Evolutionary conservation across 2,113 vertebrate species (phyloP).

Genomic region (Apistogramma diplotaenia): DNA sequence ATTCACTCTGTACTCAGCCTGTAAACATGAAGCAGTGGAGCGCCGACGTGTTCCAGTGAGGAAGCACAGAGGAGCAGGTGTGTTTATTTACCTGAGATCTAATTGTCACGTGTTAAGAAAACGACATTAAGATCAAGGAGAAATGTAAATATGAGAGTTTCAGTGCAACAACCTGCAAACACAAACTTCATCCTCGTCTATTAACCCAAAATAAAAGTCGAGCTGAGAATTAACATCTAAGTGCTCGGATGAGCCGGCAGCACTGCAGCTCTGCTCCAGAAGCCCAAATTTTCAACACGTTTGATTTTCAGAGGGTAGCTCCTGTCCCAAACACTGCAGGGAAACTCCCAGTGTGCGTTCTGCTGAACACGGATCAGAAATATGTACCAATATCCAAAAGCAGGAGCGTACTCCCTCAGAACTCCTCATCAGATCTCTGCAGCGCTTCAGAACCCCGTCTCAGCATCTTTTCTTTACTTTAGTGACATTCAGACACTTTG

Average conservation of each 20-base stretch:
- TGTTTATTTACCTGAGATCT: too few species aligned
- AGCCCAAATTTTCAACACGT: neutral
- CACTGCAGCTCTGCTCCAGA: neutral
- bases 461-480: neutral
- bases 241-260: too few species aligned
- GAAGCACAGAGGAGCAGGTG: neutral
- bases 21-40: neutral
- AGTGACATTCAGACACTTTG: neutral
- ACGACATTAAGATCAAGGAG: too few species aligned
- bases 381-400: too few species aligned
- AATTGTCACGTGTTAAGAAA: too few species aligned
- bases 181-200: too few species aligned
- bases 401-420: neutral
- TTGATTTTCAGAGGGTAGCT: neutral
- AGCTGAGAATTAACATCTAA: too few species aligned
- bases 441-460: neutral
- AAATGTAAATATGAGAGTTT: too few species aligned
- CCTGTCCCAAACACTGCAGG: neutral
- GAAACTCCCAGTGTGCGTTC: neutral
- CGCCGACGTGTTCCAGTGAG: neutral
- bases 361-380: neutral
- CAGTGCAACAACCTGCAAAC: too few species aligned
- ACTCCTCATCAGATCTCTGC: neutral
- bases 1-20: neutral
- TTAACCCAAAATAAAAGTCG: too few species aligned